Percentiles rank a stretch among this genome's conserved stretches.
Conservation (phyloP, 92 coral and sea anemone species). For the Palythoa heliodiscus region DNA sequence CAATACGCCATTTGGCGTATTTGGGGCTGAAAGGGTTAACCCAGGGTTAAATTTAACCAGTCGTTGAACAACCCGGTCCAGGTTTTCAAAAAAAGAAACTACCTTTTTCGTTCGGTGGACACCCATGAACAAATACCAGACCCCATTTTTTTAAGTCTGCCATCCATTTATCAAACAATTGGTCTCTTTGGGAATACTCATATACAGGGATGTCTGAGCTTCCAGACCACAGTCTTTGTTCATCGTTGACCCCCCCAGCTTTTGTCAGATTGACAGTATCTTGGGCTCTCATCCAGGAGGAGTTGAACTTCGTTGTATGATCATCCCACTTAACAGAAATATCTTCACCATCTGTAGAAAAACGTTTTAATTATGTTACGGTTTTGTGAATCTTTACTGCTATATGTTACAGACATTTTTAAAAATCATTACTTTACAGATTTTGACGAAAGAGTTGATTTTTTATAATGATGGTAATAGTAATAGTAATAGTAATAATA, state of each 20-base stretch:
- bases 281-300: constrained; percentile 51
- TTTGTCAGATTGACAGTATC: constrained; percentile 19
- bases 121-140: constrained; percentile 35
- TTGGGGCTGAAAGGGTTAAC: too few relatives aligned
- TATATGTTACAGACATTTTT: too few relatives aligned
- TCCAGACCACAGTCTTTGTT: constrained; percentile 31
- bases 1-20: too few relatives aligned
- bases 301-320: constrained; percentile 22
- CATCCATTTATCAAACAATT: constrained; percentile 38
- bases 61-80: too few relatives aligned
- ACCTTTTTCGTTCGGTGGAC: constrained; percentile 45
- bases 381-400: too few relatives aligned
- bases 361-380: too few relatives aligned
- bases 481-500: too few relatives aligned
- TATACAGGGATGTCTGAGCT: constrained; percentile 26
- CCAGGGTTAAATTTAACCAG: too few relatives aligned
- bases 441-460: too few relatives aligned
- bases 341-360: constrained; percentile 22
- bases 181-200: constrained; percentile 27
- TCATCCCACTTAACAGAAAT: constrained; percentile 34
- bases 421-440: too few relatives aligned
- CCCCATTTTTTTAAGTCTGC: constrained; percentile 43
- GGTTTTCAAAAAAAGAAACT: neutral
- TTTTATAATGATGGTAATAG: too few relatives aligned
- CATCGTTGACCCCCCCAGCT: constrained; percentile 24